Conservation (phyloP, 2,797 vertebrate species). For the Heteromormyrus szaboi region DNA sequence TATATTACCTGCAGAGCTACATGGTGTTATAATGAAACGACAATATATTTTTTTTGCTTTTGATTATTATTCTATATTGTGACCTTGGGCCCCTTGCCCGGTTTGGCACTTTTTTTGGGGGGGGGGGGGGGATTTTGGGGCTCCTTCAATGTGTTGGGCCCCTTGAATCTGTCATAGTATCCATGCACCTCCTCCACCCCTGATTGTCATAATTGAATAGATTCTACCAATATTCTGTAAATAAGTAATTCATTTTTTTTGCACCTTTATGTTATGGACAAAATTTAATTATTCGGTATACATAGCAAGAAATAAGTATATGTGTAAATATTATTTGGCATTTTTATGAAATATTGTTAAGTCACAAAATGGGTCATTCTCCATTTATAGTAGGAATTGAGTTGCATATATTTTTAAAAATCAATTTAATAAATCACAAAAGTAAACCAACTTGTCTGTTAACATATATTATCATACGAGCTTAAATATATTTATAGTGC, state of each 20-base stretch:
- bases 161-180: not conserved
- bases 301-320: not conserved
- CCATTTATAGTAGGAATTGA: not conserved
- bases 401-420: not conserved
- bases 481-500: not conserved
- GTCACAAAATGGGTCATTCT: not conserved
- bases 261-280: not conserved
- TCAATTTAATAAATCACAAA: not conserved
- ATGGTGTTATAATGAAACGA: not conserved
- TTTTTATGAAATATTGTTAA: not conserved
- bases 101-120: not conserved
- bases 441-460: not conserved
- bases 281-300: not conserved
- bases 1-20: not conserved
- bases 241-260: not conserved
- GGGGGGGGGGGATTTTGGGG: too few relatives aligned
- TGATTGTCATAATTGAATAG: not conserved
- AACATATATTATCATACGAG: not conserved
- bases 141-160: too few relatives aligned
- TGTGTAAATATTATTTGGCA: not conserved
- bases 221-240: not conserved
- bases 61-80: not conserved
- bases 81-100: not conserved
- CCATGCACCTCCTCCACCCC: not conserved
- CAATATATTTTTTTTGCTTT: not conserved